These are phyloP conservation scores for Drosophila acutilabella DNA, from an alignment of 2,888 invertebrate species.

Conservation along the genomic window DNA sequence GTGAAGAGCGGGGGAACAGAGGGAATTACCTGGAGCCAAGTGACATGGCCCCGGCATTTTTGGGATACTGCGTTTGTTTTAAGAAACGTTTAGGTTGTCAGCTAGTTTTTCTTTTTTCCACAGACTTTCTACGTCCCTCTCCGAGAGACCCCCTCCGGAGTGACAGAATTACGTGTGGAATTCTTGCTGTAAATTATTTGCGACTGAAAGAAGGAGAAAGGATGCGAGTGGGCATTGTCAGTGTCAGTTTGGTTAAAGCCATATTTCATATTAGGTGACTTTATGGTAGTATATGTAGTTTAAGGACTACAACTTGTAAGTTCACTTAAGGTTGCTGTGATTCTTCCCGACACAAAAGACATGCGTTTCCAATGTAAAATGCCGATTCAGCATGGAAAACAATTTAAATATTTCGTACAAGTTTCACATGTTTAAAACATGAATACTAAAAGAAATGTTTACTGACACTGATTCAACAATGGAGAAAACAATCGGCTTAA, in stretches of 20 bases:
- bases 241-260: slow-evolving; percentile 54
- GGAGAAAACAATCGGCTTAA: too few relatives aligned
- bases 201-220: slow-evolving; percentile 14
- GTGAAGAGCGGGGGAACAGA: background rate
- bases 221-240: slow-evolving; percentile 34
- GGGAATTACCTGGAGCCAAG: slow-evolving; percentile 13
- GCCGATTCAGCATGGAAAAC: background rate
- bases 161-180: slow-evolving; percentile 37
- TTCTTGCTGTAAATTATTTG: slow-evolving; percentile 50
- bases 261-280: slow-evolving; percentile 59
- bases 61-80: slow-evolving; percentile 62
- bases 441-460: too few relatives aligned
- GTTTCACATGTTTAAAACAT: background rate
- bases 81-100: slow-evolving; percentile 77
- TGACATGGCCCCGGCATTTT: slow-evolving; percentile 67
- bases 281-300: background rate
- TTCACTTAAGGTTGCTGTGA: slow-evolving; percentile 45
- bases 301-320: slow-evolving; percentile 44
- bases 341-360: slow-evolving; percentile 11
- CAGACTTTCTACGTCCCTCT: background rate
- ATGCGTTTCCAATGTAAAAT: slow-evolving; percentile 14
- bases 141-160: slow-evolving; percentile 2
- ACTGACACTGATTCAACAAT: too few relatives aligned
- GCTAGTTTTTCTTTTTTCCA: slow-evolving; percentile 64
- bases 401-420: slow-evolving; percentile 7